Base-by-base conservation (phyloP, 2,888 invertebrate genomes). In the Apodemia duryi region DNA sequence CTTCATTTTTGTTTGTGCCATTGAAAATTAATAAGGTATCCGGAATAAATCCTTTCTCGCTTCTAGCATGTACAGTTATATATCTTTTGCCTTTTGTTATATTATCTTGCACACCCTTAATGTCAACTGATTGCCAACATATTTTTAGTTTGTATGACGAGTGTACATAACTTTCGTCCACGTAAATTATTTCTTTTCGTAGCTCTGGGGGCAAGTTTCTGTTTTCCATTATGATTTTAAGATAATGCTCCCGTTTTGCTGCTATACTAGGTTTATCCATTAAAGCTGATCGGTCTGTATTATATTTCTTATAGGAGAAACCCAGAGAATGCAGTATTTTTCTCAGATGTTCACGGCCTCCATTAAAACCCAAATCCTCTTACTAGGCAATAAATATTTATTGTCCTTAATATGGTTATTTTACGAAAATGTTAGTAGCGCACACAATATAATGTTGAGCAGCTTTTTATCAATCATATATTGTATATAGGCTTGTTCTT, bases 131-230 rank as follows among this genome's bases (percentile, higher is more conserved):
- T 51, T 51, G 51, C 51, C 51, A 51, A 21, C 51, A 51, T 51
- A 21, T 51, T 51, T 51, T 51, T 51, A 51, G 21, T 51, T 51
- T 51, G 21, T 61, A 57, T 63, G 5, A 72, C 65, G 38, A 70
- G 62, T 76, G 74, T 35, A 74, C 70, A 52, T 74, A 74, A 62
- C 73, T 75, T 62, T 75, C 75, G 71, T 75, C 74, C n/a, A 75
- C 63, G 68, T 73, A 74, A 61, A 75, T 69, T n/a, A 74, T 71
- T 52, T 72, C 51, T 67, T 72, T 68, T 67, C 63, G 43, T 7
- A 67, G 46, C 35, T 69, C 66, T 65, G 60, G 46, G 29, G 68
- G 66, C 52, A 67, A 62, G 43, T 68, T 49, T 46, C 71, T 32
- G 54, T 69, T 69, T 2, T 61, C 62, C 41, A 66, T 64, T n/a